These are phyloP conservation scores for Catharus fuscescens DNA, from an alignment of 2,113 vertebrate species.

Conservation along the genomic window DNA sequence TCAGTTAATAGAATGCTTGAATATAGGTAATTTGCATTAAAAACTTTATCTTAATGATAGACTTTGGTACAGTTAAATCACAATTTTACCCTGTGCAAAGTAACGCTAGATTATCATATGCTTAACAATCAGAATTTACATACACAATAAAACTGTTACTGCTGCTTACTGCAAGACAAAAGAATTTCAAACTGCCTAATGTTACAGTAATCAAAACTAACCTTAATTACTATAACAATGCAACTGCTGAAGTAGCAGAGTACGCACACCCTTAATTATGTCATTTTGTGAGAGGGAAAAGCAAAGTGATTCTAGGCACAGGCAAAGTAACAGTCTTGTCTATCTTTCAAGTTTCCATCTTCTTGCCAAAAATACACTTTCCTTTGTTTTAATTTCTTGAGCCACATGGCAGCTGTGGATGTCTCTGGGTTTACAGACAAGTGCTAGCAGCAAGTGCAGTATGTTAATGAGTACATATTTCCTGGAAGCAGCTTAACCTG, in stretches of 20 bases:
- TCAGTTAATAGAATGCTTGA: constrained; percentile 7
- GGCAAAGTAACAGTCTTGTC: not conserved
- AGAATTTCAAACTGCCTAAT: constrained; percentile 22
- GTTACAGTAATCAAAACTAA: constrained; percentile 29
- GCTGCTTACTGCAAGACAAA: constrained; percentile 30
- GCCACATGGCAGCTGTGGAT: not conserved
- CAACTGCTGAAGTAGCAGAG: not conserved
- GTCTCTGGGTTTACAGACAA: not conserved
- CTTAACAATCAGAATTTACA: constrained; percentile 30
- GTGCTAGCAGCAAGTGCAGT: not conserved
- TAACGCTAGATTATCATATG: not conserved
- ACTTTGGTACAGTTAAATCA: not conserved
- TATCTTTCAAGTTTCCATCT: not conserved
- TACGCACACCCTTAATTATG: constrained; percentile 21
- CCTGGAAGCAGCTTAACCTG: not conserved
- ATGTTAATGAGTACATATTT: not conserved
- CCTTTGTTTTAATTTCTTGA: constrained; percentile 2
- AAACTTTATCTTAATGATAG: constrained; percentile 12
- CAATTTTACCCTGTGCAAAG: not conserved
- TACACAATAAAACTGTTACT: constrained; percentile 5
- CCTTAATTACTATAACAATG: constrained; percentile 17
- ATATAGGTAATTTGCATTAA: constrained; percentile 8
- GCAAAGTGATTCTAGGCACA: not conserved
- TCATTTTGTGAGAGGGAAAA: not conserved
- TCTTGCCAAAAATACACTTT: not conserved